A percentile compares a stretch with the other conserved stretches of the same genome.
Conservation (phyloP, 2,888 invertebrate genomes). For the Hylaea fasciaria region DNA sequence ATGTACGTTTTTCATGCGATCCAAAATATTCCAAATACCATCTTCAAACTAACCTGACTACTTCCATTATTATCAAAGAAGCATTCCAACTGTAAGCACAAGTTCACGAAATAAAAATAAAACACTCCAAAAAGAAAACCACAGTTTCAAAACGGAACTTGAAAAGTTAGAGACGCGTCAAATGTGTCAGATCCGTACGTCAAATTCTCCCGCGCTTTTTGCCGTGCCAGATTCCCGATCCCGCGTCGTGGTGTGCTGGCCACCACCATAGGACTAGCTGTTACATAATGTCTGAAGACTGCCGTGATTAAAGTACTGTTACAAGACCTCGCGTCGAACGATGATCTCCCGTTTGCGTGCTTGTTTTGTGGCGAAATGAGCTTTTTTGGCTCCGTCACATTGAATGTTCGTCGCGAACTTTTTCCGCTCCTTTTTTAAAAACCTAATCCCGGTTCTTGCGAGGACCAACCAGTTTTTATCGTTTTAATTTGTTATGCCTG, state of each 20-base stretch:
- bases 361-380: slow-evolving; percentile 80
- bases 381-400: slow-evolving; percentile 70
- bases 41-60: slow-evolving; percentile 39
- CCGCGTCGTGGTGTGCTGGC: slow-evolving; percentile 66
- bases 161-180: slow-evolving; percentile 5
- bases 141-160: neutral
- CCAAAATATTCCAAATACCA: too few species aligned
- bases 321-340: slow-evolving; percentile 77
- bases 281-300: slow-evolving; percentile 78
- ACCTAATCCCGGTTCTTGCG: slow-evolving; percentile 6
- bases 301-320: slow-evolving; percentile 79
- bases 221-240: slow-evolving; percentile 50
- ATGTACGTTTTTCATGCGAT: neutral
- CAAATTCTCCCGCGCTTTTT: slow-evolving; percentile 36
- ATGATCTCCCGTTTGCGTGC: slow-evolving; percentile 80
- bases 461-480: slow-evolving; percentile 41
- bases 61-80: slow-evolving; percentile 36
- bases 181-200: slow-evolving; percentile 22
- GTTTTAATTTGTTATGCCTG: slow-evolving; percentile 34
- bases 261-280: slow-evolving; percentile 74
- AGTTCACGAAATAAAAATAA: slow-evolving; percentile 12
- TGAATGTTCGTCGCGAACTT: slow-evolving; percentile 46
- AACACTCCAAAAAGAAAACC: slow-evolving; percentile 2
- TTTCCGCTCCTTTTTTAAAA: slow-evolving; percentile 27
- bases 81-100: slow-evolving; percentile 30